Percentiles rank a stretch among this genome's conserved stretches.
phyloP scores from a whole-genome alignment of 2,113 vertebrate genomes.

The Craseonycteris thonglongyai region DNA sequence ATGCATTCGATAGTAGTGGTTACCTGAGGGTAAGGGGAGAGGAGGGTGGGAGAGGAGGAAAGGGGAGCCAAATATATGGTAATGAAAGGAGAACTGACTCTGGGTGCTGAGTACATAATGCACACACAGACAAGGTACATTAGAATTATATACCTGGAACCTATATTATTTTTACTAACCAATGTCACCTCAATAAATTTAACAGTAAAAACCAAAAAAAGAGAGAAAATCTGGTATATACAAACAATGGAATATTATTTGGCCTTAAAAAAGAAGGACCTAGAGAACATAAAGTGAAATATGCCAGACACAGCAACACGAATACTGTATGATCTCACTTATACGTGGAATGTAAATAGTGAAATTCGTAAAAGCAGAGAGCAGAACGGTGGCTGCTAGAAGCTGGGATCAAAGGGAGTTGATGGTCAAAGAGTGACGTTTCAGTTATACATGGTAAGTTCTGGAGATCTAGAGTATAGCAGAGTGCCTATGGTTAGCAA shows the following conservation, averaged over 20 bases:
- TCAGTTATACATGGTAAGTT: background rate
- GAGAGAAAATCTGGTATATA: background rate
- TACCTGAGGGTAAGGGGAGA: too few species aligned
- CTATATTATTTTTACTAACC: too few species aligned
- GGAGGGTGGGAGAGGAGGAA: too few species aligned
- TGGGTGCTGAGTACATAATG: too few species aligned
- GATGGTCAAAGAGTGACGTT: background rate
- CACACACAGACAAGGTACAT: too few species aligned
- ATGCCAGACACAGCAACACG: background rate
- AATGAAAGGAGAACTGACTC: too few species aligned
- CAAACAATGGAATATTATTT: background rate
- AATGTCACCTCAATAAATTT: too few species aligned
- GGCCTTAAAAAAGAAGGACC: background rate
- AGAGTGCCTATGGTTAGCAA: background rate
- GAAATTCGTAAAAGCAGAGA: background rate
- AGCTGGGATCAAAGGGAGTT: background rate
- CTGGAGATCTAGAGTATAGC: background rate
- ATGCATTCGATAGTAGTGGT: too few species aligned
- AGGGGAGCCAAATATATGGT: too few species aligned
- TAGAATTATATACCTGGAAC: too few species aligned
- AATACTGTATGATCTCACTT: background rate
- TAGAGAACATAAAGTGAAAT: background rate
- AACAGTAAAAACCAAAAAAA: too few species aligned
- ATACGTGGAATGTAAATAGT: background rate
- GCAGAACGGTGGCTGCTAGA: background rate